phyloP scores from a whole-genome alignment of 2,113 vertebrate species.

The Ellobius talpinus region DNA sequence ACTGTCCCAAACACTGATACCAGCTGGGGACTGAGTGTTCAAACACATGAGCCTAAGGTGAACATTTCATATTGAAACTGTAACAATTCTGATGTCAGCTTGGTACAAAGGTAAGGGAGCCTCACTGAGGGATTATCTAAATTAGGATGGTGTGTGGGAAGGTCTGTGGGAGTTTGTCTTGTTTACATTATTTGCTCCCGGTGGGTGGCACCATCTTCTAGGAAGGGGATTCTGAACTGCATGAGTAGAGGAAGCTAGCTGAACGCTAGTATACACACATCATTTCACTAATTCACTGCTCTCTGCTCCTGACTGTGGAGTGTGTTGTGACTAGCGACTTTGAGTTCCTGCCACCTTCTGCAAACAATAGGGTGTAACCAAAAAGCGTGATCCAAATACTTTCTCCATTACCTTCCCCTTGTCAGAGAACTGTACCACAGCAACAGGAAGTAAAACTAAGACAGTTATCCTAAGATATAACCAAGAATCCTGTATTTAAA shows the following conservation, averaged over 20 bases:
- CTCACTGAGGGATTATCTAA: not conserved
- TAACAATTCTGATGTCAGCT: not conserved
- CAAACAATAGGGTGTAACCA: not conserved
- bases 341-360: not conserved
- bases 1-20: too few species aligned
- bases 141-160: not conserved
- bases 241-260: not conserved
- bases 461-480: not conserved
- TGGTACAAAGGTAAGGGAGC: not conserved
- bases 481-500: constrained; percentile 34
- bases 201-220: not conserved
- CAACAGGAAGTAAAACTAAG: not conserved
- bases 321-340: not conserved
- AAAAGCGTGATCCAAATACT: not conserved
- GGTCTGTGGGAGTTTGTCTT: not conserved
- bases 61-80: not conserved
- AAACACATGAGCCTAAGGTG: not conserved
- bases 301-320: not conserved
- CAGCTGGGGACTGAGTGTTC: not conserved
- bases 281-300: not conserved
- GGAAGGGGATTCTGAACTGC: not conserved
- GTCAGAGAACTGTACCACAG: not conserved
- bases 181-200: not conserved
- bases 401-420: not conserved
- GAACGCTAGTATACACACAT: not conserved